A percentile compares a stretch with the other conserved stretches of the same genome.
These are phyloP conservation scores for Theodoxus fluviatilis DNA, from an alignment of 2,888 invertebrate genomes.

Conservation along the genomic window DNA sequence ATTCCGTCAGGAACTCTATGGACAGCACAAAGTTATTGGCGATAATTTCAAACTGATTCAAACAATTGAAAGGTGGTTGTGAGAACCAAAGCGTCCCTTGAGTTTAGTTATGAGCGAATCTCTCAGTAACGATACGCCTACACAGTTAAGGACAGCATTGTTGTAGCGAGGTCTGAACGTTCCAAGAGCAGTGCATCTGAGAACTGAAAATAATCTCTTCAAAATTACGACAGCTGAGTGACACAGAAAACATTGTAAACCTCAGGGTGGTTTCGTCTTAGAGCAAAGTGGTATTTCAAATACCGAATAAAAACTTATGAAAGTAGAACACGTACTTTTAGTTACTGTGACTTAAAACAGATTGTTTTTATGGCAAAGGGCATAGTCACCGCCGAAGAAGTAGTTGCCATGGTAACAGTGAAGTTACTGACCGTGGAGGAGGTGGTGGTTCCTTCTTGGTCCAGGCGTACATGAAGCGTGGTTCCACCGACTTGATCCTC, in stretches of 20 bases:
- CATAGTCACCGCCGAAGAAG: not conserved
- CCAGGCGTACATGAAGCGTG: constrained; percentile 58
- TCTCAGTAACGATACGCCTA: not conserved
- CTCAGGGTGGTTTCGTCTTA: not conserved
- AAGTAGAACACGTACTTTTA: not conserved
- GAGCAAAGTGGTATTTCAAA: not conserved
- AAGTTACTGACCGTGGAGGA: constrained; percentile 41
- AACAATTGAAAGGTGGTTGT: no score
- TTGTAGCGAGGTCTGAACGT: no score
- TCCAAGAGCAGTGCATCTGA: not conserved
- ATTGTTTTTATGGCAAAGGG: not conserved
- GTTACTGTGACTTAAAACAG: no score
- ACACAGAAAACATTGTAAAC: not conserved
- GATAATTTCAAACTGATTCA: no score
- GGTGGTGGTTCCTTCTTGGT: constrained; percentile 41
- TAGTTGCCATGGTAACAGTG: not conserved
- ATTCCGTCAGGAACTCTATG: constrained; percentile 50
- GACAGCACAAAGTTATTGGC: not conserved
- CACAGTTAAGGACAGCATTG: not conserved
- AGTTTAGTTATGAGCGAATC: not conserved
- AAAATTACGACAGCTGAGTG: no score
- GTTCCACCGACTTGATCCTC: constrained; percentile 43
- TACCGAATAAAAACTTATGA: not conserved
- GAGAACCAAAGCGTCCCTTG: no score
- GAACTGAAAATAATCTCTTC: no score